These are phyloP conservation scores for Troides oblongomaculatus DNA, from an alignment of 2,888 invertebrate genomes.

Conservation along the genomic window DNA sequence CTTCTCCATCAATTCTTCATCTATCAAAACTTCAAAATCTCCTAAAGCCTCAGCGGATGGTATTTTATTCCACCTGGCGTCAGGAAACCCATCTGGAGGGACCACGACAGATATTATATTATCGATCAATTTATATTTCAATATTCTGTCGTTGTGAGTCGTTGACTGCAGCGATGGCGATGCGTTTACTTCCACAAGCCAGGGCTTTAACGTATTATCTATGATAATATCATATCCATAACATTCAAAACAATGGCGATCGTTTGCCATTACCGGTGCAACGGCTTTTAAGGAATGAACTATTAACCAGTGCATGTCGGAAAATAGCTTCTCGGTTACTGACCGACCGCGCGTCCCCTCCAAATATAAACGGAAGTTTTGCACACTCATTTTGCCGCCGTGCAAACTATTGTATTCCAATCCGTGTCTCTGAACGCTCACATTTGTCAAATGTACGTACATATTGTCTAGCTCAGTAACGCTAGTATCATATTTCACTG, in stretches of 20 bases:
- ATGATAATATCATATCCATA: slow-evolving; percentile 98
- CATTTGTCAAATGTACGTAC: slow-evolving; percentile 97
- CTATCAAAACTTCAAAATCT: slow-evolving; percentile 90
- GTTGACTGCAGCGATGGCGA: slow-evolving; percentile 97
- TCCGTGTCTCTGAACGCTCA: slow-evolving; percentile 98
- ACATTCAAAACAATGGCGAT: slow-evolving; percentile 95
- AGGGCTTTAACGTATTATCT: slow-evolving; percentile 95
- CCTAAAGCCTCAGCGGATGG: slow-evolving; percentile 87
- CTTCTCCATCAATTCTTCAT: slow-evolving; percentile 88
- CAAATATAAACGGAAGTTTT: slow-evolving; percentile 92
- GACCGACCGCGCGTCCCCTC: slow-evolving; percentile 94
- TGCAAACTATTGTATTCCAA: slow-evolving; percentile 96
- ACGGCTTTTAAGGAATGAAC: slow-evolving; percentile 96
- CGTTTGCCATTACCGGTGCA: slow-evolving; percentile 94
- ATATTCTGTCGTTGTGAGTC: slow-evolving; percentile 94
- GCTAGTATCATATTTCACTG: slow-evolving; percentile 95
- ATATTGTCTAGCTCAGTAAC: slow-evolving; percentile 93
- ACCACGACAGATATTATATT: slow-evolving; percentile 94
- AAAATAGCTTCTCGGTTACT: slow-evolving; percentile 93
- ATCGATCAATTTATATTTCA: slow-evolving; percentile 96
- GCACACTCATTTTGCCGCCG: slow-evolving; percentile 96
- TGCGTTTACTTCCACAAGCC: slow-evolving; percentile 97
- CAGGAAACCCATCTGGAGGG: slow-evolving; percentile 93
- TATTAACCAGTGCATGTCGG: slow-evolving; percentile 93
- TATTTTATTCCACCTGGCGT: slow-evolving; percentile 93